These are phyloP conservation scores for Coelopa frigida DNA, from an alignment of 1,140 invertebrate species.

Conservation along the genomic window DNA sequence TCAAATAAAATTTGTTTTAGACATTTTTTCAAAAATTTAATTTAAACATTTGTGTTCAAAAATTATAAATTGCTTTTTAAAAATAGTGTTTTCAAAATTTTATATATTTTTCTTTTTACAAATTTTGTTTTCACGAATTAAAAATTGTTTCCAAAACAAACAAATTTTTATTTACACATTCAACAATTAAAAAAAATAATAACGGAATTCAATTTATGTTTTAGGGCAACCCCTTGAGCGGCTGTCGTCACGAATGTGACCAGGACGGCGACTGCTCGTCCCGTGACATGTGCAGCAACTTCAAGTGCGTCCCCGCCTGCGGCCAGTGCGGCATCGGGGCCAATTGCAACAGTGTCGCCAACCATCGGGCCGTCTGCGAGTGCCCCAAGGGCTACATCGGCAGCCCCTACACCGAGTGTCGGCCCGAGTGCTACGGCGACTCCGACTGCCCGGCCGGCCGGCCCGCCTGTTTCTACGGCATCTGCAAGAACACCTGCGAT, in stretches of 20 bases:
- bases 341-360: slow-evolving; percentile 63
- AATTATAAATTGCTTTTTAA: no score
- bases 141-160: neutral
- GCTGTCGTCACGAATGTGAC: slow-evolving; percentile 66
- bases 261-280: slow-evolving; percentile 62
- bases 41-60: no score
- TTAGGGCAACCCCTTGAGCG: slow-evolving; percentile 61
- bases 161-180: no score
- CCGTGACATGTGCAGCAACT: slow-evolving; percentile 65
- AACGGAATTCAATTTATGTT: slow-evolving; percentile 1
- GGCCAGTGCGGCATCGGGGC: slow-evolving; percentile 69
- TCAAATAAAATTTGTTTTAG: neutral
- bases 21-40: no score
- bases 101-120: no score
- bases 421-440: slow-evolving; percentile 63
- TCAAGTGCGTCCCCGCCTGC: slow-evolving; percentile 73
- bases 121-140: neutral
- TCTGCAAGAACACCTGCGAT: slow-evolving; percentile 73
- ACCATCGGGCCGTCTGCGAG: slow-evolving; percentile 71
- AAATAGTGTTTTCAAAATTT: no score
- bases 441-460: slow-evolving; percentile 66
- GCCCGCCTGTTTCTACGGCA: slow-evolving; percentile 72
- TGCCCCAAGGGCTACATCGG: slow-evolving; percentile 75
- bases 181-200: no score
- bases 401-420: slow-evolving; percentile 63